A percentile compares a stretch with the other conserved stretches of the same genome.
These are phyloP conservation scores for Elaphurus davidianus DNA, from an alignment of 2,113 vertebrate species.

Conservation along the genomic window DNA sequence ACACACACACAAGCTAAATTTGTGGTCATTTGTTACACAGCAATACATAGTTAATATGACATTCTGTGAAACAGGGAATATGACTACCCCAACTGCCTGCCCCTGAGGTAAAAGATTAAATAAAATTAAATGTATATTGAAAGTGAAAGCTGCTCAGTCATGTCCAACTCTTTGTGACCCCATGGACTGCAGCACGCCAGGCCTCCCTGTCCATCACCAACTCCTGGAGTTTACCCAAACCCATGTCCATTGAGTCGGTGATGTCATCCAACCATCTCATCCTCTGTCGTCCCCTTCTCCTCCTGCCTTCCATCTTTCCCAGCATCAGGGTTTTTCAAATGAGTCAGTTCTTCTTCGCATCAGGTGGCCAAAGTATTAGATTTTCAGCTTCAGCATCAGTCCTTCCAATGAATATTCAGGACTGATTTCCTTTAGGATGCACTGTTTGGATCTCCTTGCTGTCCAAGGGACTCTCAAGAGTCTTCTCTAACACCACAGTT, in stretches of 20 bases:
- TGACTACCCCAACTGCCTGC: background rate
- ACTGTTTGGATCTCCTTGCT: rapidly evolving
- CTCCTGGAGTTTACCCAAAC: background rate
- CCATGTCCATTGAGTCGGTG: background rate
- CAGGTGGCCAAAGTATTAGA: background rate
- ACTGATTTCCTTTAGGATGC: background rate
- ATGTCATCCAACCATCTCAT: background rate
- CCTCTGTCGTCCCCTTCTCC: background rate
- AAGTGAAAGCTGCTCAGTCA: background rate
- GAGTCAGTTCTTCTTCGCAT: background rate
- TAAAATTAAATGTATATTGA: background rate
- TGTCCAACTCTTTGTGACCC: background rate
- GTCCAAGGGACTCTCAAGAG: background rate
- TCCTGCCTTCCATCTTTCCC: background rate
- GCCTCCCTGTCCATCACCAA: background rate
- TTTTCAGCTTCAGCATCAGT: background rate
- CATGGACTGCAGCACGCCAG: background rate
- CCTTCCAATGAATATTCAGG: background rate
- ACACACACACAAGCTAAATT: background rate
- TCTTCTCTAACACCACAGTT: background rate
- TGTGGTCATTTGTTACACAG: background rate
- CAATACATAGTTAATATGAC: rapidly evolving
- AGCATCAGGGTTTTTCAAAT: background rate
- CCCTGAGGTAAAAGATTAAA: background rate
- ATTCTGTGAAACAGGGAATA: background rate